These are phyloP conservation scores for Danio aesculapii DNA, from an alignment of 2,797 vertebrate species.

Conservation along the genomic window DNA sequence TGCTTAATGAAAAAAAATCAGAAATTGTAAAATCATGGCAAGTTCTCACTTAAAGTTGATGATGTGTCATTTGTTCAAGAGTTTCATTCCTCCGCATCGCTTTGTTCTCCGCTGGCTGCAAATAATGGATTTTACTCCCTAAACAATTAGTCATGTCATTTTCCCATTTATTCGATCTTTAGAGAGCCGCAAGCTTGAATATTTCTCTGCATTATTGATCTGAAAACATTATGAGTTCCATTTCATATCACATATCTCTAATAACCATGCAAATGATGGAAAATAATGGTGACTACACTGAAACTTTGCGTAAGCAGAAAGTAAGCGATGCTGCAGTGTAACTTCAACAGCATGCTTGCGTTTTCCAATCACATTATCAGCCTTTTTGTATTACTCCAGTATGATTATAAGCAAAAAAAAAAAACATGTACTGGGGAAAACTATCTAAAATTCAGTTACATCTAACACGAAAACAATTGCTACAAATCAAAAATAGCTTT, in stretches of 20 bases:
- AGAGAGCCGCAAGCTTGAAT: constrained; percentile 36
- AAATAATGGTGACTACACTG: neutral
- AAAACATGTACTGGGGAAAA: neutral
- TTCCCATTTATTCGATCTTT: constrained; percentile 28
- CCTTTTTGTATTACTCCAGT: neutral
- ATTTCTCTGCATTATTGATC: constrained; percentile 28
- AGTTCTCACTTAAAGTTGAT: constrained; percentile 12
- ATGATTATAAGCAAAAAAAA: neutral
- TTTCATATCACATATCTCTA: constrained; percentile 34
- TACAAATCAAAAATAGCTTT: neutral
- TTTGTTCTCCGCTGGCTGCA: constrained; percentile 37
- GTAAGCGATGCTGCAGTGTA: neutral
- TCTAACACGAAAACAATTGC: neutral
- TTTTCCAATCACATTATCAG: neutral
- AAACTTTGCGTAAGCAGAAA: neutral
- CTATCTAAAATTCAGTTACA: neutral
- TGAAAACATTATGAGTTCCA: constrained; percentile 35
- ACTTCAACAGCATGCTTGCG: neutral
- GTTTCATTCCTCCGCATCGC: constrained; percentile 6
- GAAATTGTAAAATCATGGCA: neutral
- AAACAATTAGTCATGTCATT: constrained; percentile 41
- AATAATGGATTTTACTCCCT: constrained; percentile 36
- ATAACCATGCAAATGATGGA: constrained; percentile 36
- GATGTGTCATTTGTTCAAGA: constrained; percentile 5
- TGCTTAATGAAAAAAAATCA: too few relatives aligned